Percentiles rank a stretch among this genome's conserved stretches.
Evolutionary conservation across 2,888 invertebrate genomes (phyloP).

Genomic region (Thera britannica): DNA sequence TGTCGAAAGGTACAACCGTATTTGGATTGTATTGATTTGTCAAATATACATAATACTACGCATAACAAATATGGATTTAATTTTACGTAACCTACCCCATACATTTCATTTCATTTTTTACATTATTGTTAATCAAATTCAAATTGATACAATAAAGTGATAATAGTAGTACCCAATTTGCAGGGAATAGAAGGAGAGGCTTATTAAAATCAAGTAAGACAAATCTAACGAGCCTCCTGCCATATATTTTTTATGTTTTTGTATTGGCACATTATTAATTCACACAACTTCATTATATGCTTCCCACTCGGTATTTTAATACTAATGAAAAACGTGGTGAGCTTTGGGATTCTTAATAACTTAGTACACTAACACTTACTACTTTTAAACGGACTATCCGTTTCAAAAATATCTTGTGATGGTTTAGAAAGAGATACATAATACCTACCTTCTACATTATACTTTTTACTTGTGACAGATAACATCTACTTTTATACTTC

Average conservation of each 20-base stretch:
- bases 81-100: background rate
- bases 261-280: background rate
- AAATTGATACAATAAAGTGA: too few species aligned
- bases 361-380: too few species aligned
- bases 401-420: background rate
- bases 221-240: background rate
- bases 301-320: background rate
- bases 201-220: background rate
- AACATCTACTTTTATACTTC: slow-evolving; percentile 1
- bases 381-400: background rate
- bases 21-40: background rate
- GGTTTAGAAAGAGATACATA: background rate
- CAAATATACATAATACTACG: background rate
- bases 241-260: background rate
- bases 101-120: too few species aligned
- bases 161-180: background rate
- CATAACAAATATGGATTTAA: background rate
- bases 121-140: too few species aligned
- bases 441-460: background rate
- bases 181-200: background rate
- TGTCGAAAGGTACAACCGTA: background rate
- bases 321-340: background rate
- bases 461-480: background rate
- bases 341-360: background rate
- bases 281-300: background rate